Conservation (phyloP, 2,888 invertebrate species). For the Dorcus hopei region DNA sequence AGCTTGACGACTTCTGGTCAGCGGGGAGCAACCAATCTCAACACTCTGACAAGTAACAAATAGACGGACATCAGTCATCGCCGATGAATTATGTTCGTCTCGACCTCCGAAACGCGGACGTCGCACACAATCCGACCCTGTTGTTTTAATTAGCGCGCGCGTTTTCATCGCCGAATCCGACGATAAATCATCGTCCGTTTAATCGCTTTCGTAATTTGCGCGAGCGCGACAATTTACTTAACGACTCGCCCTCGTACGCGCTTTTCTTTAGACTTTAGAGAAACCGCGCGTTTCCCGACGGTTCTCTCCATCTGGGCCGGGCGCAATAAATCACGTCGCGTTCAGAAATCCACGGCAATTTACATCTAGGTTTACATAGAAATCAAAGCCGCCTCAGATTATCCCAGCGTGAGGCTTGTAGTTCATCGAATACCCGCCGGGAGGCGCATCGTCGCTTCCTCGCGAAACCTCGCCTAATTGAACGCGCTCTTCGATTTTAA, state of each 20-base stretch:
- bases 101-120: background rate
- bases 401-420: constrained; percentile 27
- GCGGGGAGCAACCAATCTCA: constrained; percentile 45
- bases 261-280: too few species aligned
- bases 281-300: too few species aligned
- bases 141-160: background rate
- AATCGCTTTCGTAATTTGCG: too few species aligned
- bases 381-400: constrained; percentile 25
- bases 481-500: constrained; percentile 2
- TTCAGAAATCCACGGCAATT: constrained; percentile 15
- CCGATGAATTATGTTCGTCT: constrained; percentile 38
- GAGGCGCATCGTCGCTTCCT: constrained; percentile 19
- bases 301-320: background rate
- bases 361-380: constrained; percentile 25
- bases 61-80: constrained; percentile 48
- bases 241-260: too few species aligned
- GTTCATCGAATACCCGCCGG: constrained; percentile 28
- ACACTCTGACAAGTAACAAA: constrained; percentile 48
- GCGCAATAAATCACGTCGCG: constrained; percentile 1
- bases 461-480: constrained; percentile 3
- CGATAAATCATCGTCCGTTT: too few species aligned
- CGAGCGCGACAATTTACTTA: too few species aligned
- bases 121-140: constrained; percentile 1
- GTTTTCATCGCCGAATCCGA: background rate
- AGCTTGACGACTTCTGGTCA: constrained; percentile 45